Evolutionary conservation across 1,140 invertebrate species (phyloP), one percentile per base, ranked within the genome.

Genomic region (Lepidostoma basale): DNA sequence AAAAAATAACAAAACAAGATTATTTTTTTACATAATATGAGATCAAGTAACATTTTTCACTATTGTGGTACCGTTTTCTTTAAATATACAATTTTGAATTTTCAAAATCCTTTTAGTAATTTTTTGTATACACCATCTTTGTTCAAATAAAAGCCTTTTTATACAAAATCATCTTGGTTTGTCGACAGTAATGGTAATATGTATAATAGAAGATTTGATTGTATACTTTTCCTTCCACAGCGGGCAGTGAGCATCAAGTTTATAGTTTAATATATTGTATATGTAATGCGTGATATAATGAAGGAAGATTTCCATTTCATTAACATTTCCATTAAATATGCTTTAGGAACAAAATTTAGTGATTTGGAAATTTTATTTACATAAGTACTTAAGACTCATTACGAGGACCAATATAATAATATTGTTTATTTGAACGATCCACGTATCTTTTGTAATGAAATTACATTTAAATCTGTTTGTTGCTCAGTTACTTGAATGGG

Each of bases 311-410:
- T n/a, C n/a, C n/a, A n/a, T n/a, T n/a, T n/a, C n/a, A n/a, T n/a
- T n/a, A n/a, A n/a, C n/a, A n/a, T n/a, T n/a, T n/a, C n/a, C n/a
- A n/a, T n/a, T n/a, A n/a, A n/a, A n/a, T n/a, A n/a, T n/a, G n/a
- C n/a, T 2, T 36, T 36, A n/a, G 33, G 9, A 36, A 36, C 33
- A 9, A 36, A 36, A 9, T n/a, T 12, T 12, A 36, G 14, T 36
- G 14, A 12, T 3, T 58, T 33, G 5, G 8, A 54, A 12, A 8
- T 25, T 54, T 58, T 58, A 26, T 30, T 58, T 64, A 52, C 18
- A 20, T 66, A 56, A 66, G 63, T 66, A 66, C 63, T 66, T 66
- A 66, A 66, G 62, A 42, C 63, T 65, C 49, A 28, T 66, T 8
- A 44, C 42, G 63, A 66, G 63, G 63, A 66, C 63, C 63, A 66